Base-by-base conservation (phyloP, 2,888 invertebrate species). In the Cantharis lateralis region DNA sequence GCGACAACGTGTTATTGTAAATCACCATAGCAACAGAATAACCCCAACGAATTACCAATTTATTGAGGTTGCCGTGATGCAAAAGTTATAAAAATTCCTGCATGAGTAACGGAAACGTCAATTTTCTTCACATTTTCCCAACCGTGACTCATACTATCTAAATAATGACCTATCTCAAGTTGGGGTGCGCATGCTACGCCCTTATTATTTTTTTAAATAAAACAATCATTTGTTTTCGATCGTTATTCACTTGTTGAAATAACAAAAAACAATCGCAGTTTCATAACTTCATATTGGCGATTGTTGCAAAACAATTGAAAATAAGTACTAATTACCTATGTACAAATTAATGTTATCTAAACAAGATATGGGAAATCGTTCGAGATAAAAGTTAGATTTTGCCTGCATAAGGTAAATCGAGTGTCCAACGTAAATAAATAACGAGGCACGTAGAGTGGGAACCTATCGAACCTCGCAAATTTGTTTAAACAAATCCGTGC, bases 81-180 rank as follows among this genome's bases (percentile, higher is more conserved):
- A 66, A 66, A 64, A 64, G 7, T 15, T 66, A 10, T 11, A 66
- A 66, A 66, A 66, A 66, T n/a, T 66, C 64, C 64, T 9, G 66
- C 15, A 64, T 32, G 72, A 20, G 26, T 72, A 28, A 70, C 64
- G 20, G 69, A 73, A 73, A 73, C 26, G 16, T 66, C 20, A 48
- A 48, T 62, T 64, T 73, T 74, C 63, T 28, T 63, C 62, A 18
- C 15, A 48, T 74, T 69, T 48, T 76, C 71, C 71, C 68, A 71
- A 62, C 71, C 66, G 62, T 77, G 77, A 77, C 64, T 77, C 77
- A 77, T 66, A 69, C 64, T 66, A 75, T 74, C 74, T 74, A 71
- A 70, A 15, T 77, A 77, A 77, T 63, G 77, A 77, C 77, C 77
- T 77, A 77, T 77, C 74, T 70, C 77, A 77, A 77, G 70, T 15